Base-by-base conservation (phyloP, 1,140 invertebrate species). In the Rhizoglyphus robini region DNA sequence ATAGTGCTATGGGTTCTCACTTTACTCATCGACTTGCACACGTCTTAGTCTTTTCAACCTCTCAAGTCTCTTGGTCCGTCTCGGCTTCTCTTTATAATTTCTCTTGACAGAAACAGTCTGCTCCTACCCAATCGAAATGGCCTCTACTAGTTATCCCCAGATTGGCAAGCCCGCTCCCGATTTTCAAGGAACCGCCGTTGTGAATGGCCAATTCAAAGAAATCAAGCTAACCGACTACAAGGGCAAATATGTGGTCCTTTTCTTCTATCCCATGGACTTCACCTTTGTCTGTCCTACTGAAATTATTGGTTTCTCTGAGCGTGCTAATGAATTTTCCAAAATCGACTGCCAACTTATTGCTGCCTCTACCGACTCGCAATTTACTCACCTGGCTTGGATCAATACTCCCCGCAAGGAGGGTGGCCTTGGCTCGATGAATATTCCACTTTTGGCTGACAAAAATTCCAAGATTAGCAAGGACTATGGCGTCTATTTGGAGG, bases 271-370 rank as follows among this genome's bases (percentile, higher is more conserved):
- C 3, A 77, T 97, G 58, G 94, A 96, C 76, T 97, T 97, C 74
- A 96, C 91, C 3, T 96, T 96, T 81, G 91, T 96, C 0, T 96
- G 93, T 72, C 93, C 93, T 20, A 96, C 93, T 51, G 93, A 96
- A 79, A 95, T 96, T 66, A 82, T 95, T 68, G 92, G 92, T 11
- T 96, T 96, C 75, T 94, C 90, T 68, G 90, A 96, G 75, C 80
- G 90, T 70, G 78, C 90, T 27, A 83, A 87, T 59, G 91, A 96
- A 74, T 96, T 96, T 72, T 81, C 78, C 32, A 84, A 85, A 73
- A 81, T 95, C 3, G 90, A 93, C 72, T 83, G 88, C 0, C 88
- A 93, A 80, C 74, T 96, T 0, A 85, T 96, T 4, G 93, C 89
- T 3, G 89, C 88, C 69, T 94, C 90, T 41, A 89, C 95, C 3